Evolutionary conservation across 2,888 invertebrate genomes (phyloP), one percentile per base, ranked within the genome.

Genomic region (Hofmannophila pseudospretella): DNA sequence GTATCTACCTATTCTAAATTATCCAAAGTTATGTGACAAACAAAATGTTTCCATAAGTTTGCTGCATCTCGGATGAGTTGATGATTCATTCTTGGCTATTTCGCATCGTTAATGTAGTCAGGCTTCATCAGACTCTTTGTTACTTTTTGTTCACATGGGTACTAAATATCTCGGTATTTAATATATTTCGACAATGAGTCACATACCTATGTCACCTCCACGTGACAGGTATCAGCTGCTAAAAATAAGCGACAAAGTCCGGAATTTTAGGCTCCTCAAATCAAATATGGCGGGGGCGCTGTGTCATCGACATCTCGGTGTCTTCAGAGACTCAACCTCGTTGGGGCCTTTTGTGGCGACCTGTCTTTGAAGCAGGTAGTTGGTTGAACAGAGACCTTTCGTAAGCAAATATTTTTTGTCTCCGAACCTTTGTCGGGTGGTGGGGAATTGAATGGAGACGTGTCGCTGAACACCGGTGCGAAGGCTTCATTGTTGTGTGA

Each of bases 331-430:
- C 42, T 31, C 40, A 47, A 59, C 54, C 49, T 58, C 52, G 44
- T 39, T 55, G 60, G 50, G 56, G 51, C 51, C 57, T 62, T 60
- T 55, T 58, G 27, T 47, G 45, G 43, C 51, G 57, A 58, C 47
- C 51, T 51, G 54, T 58, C 58, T 67, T 57, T 64, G 49, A 60
- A 59, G 72, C 81, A 84, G 84, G 84, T 84, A 84, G 80, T 64
- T 64, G 54, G 23, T 5, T 56, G 54, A 56, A 67, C 68, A 11
- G 14, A 26, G 34, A 31, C 36, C 26, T 35, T 38, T 29, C 26
- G 71, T 59, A 58, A 64, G 57, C 49, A 45, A 50, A 51, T 44
- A 46, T 42, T 80, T 77, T 81, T 80, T 78, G 61, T 61, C 48
- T 49, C 35, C 42, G 53, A 44, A 64, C 68, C 69, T 73, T 73